Evolutionary conservation across 2,888 invertebrate species (phyloP).

Genomic region (Platycheirus albimanus): DNA sequence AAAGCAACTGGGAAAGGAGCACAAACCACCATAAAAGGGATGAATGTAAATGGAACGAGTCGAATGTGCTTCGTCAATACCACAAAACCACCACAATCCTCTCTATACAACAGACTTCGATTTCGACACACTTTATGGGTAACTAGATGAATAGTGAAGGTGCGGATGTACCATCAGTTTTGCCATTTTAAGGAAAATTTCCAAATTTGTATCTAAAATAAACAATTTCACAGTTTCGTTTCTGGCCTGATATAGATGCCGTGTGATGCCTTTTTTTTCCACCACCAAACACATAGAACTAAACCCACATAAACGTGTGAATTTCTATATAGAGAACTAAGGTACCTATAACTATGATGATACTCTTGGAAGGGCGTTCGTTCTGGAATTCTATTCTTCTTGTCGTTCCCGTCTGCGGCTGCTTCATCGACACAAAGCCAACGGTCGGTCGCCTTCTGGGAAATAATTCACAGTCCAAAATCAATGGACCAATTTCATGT

Average conservation of each 20-base stretch:
- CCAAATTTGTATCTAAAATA: conserved; percentile 71
- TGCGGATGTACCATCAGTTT: conserved; percentile 69
- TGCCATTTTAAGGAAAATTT: conserved; percentile 67
- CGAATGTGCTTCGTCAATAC: conserved; percentile 59
- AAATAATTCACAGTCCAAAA: conserved; percentile 58
- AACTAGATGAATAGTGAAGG: conserved; percentile 70
- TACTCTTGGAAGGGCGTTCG: conserved; percentile 47
- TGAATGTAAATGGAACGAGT: conserved; percentile 68
- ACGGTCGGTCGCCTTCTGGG: conserved; percentile 45
- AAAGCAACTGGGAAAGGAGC: conserved; percentile 55
- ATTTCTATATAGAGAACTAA: too few relatives aligned
- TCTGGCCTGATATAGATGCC: conserved; percentile 15
- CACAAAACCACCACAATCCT: conserved; percentile 5
- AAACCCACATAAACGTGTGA: conserved; percentile 32
- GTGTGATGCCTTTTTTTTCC: conserved; percentile 22
- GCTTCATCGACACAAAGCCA: too few relatives aligned
- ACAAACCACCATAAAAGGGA: conserved; percentile 68
- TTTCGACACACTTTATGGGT: conserved; percentile 69
- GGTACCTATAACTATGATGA: too few relatives aligned
- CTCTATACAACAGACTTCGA: too few relatives aligned
- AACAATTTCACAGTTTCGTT: conserved; percentile 65
- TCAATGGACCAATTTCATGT: conserved; percentile 52
- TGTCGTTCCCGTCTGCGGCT: too few relatives aligned
- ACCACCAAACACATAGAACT: conserved; percentile 47
- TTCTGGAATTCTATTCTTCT: conserved; percentile 29